A percentile compares a stretch with the other conserved stretches of the same genome.
These are phyloP conservation scores for Phalacrocorax pelagicus DNA, from an alignment of 2,113 vertebrate species.

Conservation along the genomic window DNA sequence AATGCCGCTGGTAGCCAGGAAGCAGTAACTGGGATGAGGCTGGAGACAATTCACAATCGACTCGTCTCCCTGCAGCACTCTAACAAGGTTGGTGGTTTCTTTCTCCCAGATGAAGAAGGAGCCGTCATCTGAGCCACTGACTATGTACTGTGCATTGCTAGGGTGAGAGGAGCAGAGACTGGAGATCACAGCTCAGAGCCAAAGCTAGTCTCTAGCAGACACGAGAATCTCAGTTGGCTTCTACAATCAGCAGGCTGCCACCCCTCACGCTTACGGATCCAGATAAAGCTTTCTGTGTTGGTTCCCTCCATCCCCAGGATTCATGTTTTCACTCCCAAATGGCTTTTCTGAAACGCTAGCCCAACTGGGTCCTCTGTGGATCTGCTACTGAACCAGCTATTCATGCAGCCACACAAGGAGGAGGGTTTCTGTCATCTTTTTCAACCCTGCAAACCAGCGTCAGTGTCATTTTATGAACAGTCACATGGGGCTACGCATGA, in stretches of 20 bases:
- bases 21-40: slow-evolving; percentile 97
- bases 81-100: slow-evolving; percentile 94
- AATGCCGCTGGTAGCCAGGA: slow-evolving; percentile 96
- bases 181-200: neutral
- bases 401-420: neutral
- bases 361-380: neutral
- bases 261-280: neutral
- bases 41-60: slow-evolving; percentile 98
- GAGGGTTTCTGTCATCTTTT: neutral
- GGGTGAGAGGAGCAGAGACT: neutral
- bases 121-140: slow-evolving; percentile 96
- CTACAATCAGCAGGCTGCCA: neutral
- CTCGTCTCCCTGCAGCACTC: slow-evolving; percentile 95
- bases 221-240: neutral
- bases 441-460: neutral
- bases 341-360: neutral
- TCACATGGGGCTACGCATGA: accelerated
- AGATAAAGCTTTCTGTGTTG: neutral
- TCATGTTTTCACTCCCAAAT: neutral
- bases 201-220: neutral
- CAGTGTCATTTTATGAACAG: neutral
- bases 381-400: neutral
- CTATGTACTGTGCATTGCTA: slow-evolving; percentile 97
- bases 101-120: slow-evolving; percentile 99
- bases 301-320: neutral